phyloP scores from a whole-genome alignment of 2,113 vertebrate genomes.

The Carassius auratus region DNA sequence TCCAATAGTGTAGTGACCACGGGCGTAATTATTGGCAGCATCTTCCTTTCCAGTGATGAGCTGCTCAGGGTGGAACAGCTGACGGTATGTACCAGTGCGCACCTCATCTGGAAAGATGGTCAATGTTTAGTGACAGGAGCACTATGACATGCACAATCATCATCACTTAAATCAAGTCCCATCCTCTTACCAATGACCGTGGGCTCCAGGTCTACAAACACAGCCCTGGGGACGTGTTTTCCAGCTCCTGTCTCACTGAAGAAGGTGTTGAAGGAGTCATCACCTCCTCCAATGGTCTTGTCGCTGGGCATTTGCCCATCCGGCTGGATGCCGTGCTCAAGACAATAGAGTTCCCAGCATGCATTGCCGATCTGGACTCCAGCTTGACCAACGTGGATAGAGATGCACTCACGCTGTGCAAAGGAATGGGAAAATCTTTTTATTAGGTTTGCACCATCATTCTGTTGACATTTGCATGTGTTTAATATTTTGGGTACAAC shows the following conservation, averaged over 20 bases:
- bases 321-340: slow-evolving; percentile 64
- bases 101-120: slow-evolving; percentile 73
- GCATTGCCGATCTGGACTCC: slow-evolving; percentile 71
- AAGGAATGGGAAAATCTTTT: not conserved
- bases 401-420: slow-evolving; percentile 75
- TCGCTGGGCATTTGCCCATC: slow-evolving; percentile 76
- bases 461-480: not conserved
- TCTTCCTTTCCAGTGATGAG: slow-evolving; percentile 79
- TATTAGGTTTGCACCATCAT: not conserved
- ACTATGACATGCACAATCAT: not conserved
- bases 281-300: slow-evolving; percentile 80
- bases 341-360: slow-evolving; percentile 62
- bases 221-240: slow-evolving; percentile 84
- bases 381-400: slow-evolving; percentile 74
- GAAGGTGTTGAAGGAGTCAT: slow-evolving; percentile 88
- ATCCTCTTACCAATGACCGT: slow-evolving; percentile 79
- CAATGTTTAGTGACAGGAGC: not conserved
- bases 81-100: slow-evolving; percentile 74
- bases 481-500: not conserved
- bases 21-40: slow-evolving; percentile 79
- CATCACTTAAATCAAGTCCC: not conserved
- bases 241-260: slow-evolving; percentile 87
- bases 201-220: slow-evolving; percentile 86
- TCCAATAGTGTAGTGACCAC: slow-evolving; percentile 80
- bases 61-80: slow-evolving; percentile 77